A percentile compares a stretch with the other conserved stretches of the same genome.
These are phyloP conservation scores for Recurvirostra avosetta DNA, from an alignment of 2,113 vertebrate genomes.

Conservation along the genomic window DNA sequence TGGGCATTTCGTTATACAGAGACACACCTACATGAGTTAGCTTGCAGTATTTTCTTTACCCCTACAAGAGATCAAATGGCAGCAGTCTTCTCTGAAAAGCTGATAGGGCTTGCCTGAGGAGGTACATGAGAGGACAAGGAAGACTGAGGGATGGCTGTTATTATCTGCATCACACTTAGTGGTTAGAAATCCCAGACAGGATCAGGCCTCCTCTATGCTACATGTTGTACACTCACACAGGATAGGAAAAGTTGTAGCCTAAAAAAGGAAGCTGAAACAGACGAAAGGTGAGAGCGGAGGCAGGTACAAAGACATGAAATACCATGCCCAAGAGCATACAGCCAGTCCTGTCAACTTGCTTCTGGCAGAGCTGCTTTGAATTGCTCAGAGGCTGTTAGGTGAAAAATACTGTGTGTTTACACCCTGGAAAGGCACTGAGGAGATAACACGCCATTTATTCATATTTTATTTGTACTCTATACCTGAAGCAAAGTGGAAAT, in stretches of 20 bases:
- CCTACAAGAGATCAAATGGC: background rate
- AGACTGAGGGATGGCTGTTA: background rate
- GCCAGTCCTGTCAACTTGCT: background rate
- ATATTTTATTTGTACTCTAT: conserved; percentile 33
- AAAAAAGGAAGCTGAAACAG: background rate
- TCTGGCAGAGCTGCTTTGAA: background rate
- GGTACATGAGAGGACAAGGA: background rate
- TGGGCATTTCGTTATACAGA: background rate
- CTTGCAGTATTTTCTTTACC: background rate
- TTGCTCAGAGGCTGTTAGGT: background rate
- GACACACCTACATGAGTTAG: background rate
- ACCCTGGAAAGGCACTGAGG: background rate
- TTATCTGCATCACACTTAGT: background rate
- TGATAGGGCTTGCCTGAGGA: background rate
- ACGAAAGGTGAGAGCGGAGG: background rate
- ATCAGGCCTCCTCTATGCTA: background rate
- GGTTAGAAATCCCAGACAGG: background rate
- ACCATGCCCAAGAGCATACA: background rate
- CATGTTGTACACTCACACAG: background rate
- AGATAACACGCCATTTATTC: background rate
- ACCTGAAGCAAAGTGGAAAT: conserved; percentile 11
- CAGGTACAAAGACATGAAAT: background rate
- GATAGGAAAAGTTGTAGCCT: background rate
- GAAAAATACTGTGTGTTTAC: background rate
- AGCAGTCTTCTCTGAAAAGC: background rate